Evolutionary conservation across 2,797 vertebrate genomes (phyloP), one percentile per base, ranked within the genome.

Genomic region (Simalia tracyae): DNA sequence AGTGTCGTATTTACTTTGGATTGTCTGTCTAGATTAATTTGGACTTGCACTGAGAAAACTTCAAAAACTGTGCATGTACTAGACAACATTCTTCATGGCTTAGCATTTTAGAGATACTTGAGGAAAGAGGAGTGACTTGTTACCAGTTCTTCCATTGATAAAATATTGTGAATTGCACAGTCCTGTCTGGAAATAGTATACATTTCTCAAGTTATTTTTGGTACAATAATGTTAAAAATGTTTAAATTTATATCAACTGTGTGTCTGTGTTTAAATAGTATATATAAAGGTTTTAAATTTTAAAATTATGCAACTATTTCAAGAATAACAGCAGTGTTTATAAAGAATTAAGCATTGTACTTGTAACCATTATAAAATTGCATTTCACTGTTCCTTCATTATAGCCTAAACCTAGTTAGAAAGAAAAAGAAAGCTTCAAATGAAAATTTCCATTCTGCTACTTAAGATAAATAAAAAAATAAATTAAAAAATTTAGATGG

Each of bases 371-470:
- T 31, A 59, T 56, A 42, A 76, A 64, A 22, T 36, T 56, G 26
- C 15, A 86, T 89, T 89, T 92, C 72, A 57, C 54, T 72, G 5
- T n/a, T 24, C 57, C 68, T 76, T 36, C 68, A 6, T 76, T 57
- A 42, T 85, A 28, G 42, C 7, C 56, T 91, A 56, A 94, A 91
- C 91, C 94, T 92, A 91, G 91, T 91, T 93, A 94, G 92, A 76
- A 91, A 95, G 93, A 93, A 91, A 91, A 93, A n/a, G 57, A 90
- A 89, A 92, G 46, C 94, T 92, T 94, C 93, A 89, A 88, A 91
- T 92, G 94, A 88, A 94, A 89, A 28, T 92, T 91, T 50, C 91
- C 57, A 87, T 28, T 92, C 8, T 22, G 8, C 24, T 28, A 59
- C 14, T 1, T 11, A 54, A 61, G 90, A 72, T 42, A 22, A 86